These are phyloP conservation scores for Gymnosoma rotundatum DNA, from an alignment of 2,888 invertebrate genomes.

Conservation along the genomic window DNA sequence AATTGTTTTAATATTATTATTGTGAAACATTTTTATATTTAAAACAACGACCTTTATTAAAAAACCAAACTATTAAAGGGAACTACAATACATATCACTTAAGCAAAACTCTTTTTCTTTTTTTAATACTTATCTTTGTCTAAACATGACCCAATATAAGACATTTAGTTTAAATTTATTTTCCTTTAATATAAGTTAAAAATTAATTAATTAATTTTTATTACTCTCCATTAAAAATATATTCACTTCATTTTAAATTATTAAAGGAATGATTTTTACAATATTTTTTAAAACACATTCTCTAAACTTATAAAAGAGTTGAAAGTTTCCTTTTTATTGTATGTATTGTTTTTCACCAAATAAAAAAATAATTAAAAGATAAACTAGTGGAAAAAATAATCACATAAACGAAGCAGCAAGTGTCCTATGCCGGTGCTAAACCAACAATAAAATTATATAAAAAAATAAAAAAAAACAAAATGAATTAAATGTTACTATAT, in stretches of 20 bases:
- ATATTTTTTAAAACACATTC: conserved; percentile 40
- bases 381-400: conserved; percentile 46
- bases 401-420: conserved; percentile 76
- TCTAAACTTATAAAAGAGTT: conserved; percentile 4
- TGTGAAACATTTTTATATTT: conserved; percentile 79
- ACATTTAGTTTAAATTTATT: conserved; percentile 18
- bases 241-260: conserved; percentile 6
- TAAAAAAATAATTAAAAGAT: conserved; percentile 19
- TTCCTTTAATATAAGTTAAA: neutral
- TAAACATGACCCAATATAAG: conserved; percentile 36
- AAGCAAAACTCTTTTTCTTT: neutral
- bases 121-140: conserved; percentile 7
- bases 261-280: neutral
- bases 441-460: conserved; percentile 73
- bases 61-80: neutral
- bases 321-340: neutral
- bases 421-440: conserved; percentile 82
- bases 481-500: conserved; percentile 63
- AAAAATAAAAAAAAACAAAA: conserved; percentile 59
- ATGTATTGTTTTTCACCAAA: conserved; percentile 26
- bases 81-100: too few species aligned
- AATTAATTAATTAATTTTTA: neutral
- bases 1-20: conserved; percentile 69
- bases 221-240: conserved; percentile 43
- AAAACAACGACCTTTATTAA: neutral